These are phyloP conservation scores for Deilephila elpenor DNA, from an alignment of 2,888 invertebrate genomes.

Conservation along the genomic window DNA sequence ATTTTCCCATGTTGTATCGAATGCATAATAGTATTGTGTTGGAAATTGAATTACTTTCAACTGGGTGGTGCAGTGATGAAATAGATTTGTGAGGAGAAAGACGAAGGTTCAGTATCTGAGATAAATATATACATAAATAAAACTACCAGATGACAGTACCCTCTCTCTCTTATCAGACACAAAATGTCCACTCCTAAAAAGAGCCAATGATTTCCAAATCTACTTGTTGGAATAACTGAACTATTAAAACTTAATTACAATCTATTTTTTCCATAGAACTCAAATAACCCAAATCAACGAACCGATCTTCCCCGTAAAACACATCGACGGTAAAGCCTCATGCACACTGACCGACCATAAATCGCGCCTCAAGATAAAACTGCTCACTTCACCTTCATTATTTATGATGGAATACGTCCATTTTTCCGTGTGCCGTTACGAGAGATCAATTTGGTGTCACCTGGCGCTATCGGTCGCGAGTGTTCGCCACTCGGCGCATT, in stretches of 20 bases:
- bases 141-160: no score
- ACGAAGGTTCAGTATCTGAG: no score
- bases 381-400: conserved; percentile 41
- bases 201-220: no score
- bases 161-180: no score
- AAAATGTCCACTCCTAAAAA: no score
- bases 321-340: conserved; percentile 1
- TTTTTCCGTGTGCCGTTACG: conserved; percentile 51
- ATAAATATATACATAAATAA: no score
- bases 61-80: background rate
- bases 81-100: no score
- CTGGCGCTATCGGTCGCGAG: conserved; percentile 42
- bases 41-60: background rate
- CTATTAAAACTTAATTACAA: no score
- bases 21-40: background rate
- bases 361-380: conserved; percentile 17
- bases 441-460: conserved; percentile 55
- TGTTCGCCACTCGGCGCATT: conserved; percentile 27
- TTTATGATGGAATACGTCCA: conserved; percentile 53
- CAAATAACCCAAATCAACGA: background rate
- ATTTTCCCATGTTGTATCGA: background rate
- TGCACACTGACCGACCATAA: conserved; percentile 20
- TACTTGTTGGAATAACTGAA: no score
- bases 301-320: background rate
- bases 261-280: no score